These are phyloP conservation scores for Bergia sp. DNA, from an alignment of 92 coral and sea anemone species.

Conservation along the genomic window DNA sequence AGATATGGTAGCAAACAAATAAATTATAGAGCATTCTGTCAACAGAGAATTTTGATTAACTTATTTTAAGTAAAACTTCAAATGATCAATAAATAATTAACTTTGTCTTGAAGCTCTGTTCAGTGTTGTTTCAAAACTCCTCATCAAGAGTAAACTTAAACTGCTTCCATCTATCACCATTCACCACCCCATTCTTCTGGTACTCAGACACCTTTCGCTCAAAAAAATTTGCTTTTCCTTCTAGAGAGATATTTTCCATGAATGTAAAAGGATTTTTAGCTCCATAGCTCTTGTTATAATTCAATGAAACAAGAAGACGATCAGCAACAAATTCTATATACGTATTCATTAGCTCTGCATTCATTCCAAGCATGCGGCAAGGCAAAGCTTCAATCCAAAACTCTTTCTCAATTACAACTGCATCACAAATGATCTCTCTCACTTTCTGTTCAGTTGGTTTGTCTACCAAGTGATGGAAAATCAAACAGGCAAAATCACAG, in stretches of 20 bases:
- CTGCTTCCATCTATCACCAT: conserved; percentile 51
- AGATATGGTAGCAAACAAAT: too few relatives aligned
- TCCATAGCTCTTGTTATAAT: conserved; percentile 54
- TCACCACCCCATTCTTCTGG: conserved; percentile 77
- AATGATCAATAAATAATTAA: not conserved
- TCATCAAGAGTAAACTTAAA: conserved; percentile 71
- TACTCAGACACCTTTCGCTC: conserved; percentile 76
- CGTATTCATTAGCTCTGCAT: conserved; percentile 66
- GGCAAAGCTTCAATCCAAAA: conserved; percentile 76
- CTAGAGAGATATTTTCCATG: conserved; percentile 81
- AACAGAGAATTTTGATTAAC: too few relatives aligned
- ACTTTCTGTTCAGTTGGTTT: conserved; percentile 61
- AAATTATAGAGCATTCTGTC: too few relatives aligned
- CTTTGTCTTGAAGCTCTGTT: too few relatives aligned
- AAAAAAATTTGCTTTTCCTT: conserved; percentile 80
- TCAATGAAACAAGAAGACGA: conserved; percentile 67
- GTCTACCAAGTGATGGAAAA: conserved; percentile 61
- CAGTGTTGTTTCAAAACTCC: conserved; percentile 52
- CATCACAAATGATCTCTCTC: conserved; percentile 64
- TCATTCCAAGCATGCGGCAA: conserved; percentile 71
- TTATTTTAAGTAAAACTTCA: not conserved
- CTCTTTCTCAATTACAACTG: conserved; percentile 77
- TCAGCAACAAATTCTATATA: conserved; percentile 88
- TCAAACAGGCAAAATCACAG: conserved; percentile 84
- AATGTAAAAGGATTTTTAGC: conserved; percentile 69